phyloP scores from a whole-genome alignment of 2,797 vertebrate genomes.

The Clarias pachynema region DNA sequence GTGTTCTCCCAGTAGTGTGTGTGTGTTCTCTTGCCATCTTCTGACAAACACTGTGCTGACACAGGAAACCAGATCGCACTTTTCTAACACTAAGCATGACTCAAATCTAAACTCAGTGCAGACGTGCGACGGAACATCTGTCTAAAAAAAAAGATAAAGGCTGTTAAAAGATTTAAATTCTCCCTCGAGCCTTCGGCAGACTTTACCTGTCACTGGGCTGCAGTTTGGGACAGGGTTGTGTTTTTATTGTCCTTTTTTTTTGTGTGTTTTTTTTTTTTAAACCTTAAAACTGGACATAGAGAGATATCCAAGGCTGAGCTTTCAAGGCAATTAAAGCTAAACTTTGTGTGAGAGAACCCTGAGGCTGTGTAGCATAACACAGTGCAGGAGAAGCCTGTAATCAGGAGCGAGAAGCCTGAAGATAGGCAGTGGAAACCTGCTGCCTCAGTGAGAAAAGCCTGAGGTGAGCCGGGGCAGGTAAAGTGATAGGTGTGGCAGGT shows the following conservation, averaged over 20 bases:
- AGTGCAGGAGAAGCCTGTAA: not conserved
- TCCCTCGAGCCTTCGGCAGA: not conserved
- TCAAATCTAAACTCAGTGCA: slow-evolving; percentile 2
- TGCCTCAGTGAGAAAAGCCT: too few relatives aligned
- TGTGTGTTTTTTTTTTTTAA: not conserved
- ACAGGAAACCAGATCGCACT: slow-evolving; percentile 32
- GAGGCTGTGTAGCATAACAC: not conserved
- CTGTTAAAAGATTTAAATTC: not conserved
- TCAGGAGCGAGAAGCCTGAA: not conserved
- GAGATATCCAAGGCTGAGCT: too few relatives aligned
- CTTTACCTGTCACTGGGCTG: not conserved
- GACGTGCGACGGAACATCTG: not conserved
- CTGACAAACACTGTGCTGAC: not conserved
- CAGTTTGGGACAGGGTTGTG: not conserved
- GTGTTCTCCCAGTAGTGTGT: not conserved
- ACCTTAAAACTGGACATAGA: not conserved
- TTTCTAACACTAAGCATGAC: slow-evolving; percentile 7
- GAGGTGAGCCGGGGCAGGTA: too few relatives aligned
- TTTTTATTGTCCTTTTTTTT: not conserved
- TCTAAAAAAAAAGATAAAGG: too few relatives aligned
- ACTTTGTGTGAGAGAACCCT: not conserved
- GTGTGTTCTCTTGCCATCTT: not conserved
- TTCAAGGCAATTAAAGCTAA: too few relatives aligned
- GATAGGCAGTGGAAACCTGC: too few relatives aligned
- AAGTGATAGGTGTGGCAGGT: not conserved